Percentiles rank a stretch among this genome's conserved stretches.
Evolutionary conservation across 2,113 vertebrate species (phyloP).

Genomic region (Anolis carolinensis): DNA sequence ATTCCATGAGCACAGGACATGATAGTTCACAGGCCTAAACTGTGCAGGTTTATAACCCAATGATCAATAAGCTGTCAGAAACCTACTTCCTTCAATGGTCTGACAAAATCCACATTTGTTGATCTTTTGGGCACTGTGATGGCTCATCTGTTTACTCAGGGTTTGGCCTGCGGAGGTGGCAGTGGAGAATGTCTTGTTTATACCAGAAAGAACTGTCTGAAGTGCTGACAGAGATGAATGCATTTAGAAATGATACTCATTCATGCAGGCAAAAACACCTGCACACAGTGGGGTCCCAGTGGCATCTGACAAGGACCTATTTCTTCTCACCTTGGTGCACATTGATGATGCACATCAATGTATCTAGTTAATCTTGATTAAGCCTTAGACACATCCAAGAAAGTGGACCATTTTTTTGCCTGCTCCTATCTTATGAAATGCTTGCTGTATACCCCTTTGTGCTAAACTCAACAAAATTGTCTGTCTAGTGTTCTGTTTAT

Average conservation of each 20-base stretch:
- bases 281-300: background rate
- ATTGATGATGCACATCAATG: background rate
- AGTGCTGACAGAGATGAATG: constrained; percentile 31
- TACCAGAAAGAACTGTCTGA: constrained; percentile 1
- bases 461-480: no score
- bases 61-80: background rate
- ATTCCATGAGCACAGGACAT: background rate
- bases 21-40: constrained; percentile 17
- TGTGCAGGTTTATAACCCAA: background rate
- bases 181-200: constrained; percentile 29
- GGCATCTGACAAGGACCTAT: background rate
- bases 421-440: no score
- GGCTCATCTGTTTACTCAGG: constrained; percentile 39
- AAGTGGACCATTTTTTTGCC: no score
- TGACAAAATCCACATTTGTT: constrained; percentile 29
- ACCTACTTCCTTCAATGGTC: constrained; percentile 10
- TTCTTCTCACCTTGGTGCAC: background rate
- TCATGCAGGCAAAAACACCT: background rate
- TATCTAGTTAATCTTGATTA: no score
- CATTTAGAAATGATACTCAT: background rate
- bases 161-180: constrained; percentile 12
- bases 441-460: no score
- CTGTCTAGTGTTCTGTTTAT: no score
- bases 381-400: no score
- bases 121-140: constrained; percentile 13